Percentiles rank a stretch among this genome's conserved stretches.
phyloP scores from a whole-genome alignment of 2,797 vertebrate genomes.

The Schizopygopsis malacanthus region DNA sequence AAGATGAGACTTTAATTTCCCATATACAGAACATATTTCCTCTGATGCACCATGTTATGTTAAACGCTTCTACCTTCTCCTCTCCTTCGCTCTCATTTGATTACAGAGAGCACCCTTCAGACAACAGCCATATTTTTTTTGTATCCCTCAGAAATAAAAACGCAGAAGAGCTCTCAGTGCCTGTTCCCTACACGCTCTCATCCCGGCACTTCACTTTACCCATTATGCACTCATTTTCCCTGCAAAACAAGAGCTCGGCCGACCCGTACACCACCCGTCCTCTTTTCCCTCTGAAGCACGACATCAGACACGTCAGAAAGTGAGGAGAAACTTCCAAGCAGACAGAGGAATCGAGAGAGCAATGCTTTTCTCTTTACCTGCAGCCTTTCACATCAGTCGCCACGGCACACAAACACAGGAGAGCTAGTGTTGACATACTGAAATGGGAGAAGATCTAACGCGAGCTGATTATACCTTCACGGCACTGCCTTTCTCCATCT shows the following conservation, averaged over 20 bases:
- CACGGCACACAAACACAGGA: slow-evolving; percentile 21
- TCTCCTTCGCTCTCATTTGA: slow-evolving; percentile 37
- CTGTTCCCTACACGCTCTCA: slow-evolving; percentile 48
- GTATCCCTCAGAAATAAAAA: slow-evolving; percentile 31
- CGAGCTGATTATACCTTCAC: slow-evolving; percentile 14
- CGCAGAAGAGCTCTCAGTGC: slow-evolving; percentile 34
- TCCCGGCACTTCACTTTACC: slow-evolving; percentile 45
- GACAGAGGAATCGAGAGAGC: slow-evolving; percentile 20
- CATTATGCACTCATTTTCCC: slow-evolving; percentile 54
- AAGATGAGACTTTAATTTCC: slow-evolving; percentile 26
- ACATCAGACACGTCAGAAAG: slow-evolving; percentile 38
- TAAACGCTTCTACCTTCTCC: slow-evolving; percentile 26
- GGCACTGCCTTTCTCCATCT: not conserved
- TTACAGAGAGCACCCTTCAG: slow-evolving; percentile 52
- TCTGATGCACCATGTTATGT: slow-evolving; percentile 11
- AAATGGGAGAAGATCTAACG: slow-evolving; percentile 14
- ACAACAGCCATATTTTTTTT: slow-evolving; percentile 47
- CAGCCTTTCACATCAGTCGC: slow-evolving; percentile 55
- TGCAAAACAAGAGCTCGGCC: slow-evolving; percentile 48
- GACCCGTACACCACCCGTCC: slow-evolving; percentile 15
- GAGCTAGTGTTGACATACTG: slow-evolving; percentile 31
- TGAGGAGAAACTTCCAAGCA: slow-evolving; percentile 41
- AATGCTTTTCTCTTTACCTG: slow-evolving; percentile 25
- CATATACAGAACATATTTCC: slow-evolving; percentile 18
- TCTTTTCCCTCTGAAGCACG: slow-evolving; percentile 24